Evolutionary conservation across 1,140 invertebrate genomes (phyloP).

Genomic region (Triops longicaudatus): DNA sequence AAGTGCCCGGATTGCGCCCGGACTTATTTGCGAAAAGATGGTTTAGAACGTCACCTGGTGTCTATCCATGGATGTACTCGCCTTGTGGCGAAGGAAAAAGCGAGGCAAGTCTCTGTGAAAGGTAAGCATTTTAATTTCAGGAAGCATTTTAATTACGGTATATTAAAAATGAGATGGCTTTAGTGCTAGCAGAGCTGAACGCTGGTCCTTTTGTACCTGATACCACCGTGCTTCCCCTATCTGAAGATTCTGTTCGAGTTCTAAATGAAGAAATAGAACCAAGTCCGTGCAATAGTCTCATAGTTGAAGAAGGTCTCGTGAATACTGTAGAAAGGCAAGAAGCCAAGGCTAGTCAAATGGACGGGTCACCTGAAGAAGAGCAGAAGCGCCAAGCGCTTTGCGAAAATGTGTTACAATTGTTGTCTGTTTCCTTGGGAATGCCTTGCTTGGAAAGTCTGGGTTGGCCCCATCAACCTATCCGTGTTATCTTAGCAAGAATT

Average conservation of each 20-base stretch:
- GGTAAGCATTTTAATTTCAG: neutral
- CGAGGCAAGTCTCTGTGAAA: neutral
- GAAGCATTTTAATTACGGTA: neutral
- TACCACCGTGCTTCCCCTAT: neutral
- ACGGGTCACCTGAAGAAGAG: neutral
- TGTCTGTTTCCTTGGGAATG: neutral
- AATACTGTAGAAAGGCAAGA: neutral
- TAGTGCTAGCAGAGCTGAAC: neutral
- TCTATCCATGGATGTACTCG: neutral
- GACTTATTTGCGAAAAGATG: neutral
- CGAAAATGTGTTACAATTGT: conserved; percentile 2
- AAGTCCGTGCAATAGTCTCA: neutral
- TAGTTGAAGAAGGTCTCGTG: neutral
- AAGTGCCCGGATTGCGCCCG: neutral
- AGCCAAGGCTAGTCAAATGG: neutral
- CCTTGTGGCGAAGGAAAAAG: neutral
- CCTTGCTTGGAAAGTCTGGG: neutral
- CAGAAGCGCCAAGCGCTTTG: neutral
- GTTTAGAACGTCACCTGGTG: neutral
- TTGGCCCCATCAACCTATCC: neutral
- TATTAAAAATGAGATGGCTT: neutral
- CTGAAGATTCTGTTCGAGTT: neutral
- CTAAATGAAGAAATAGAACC: neutral
- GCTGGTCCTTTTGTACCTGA: neutral
- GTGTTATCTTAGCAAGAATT: neutral